Evolutionary conservation across 1,140 invertebrate species (phyloP).

Genomic region (Drosophila sulfurigaster): DNA sequence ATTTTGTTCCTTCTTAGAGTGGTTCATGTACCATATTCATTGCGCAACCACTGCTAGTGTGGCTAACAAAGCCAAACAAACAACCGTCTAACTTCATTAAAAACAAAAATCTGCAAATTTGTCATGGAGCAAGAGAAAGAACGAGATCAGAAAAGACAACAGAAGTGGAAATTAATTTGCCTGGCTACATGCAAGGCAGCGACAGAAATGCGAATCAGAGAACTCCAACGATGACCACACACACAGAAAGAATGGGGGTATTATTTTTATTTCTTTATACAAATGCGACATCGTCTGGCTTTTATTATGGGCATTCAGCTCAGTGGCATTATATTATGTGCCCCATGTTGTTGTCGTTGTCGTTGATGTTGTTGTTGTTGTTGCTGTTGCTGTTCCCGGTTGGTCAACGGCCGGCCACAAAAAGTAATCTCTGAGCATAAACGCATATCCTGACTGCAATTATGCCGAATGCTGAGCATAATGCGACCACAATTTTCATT

Average conservation of each 20-base stretch:
- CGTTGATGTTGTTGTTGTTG: constrained; percentile 18
- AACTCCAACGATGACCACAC: constrained; percentile 17
- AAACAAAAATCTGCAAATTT: constrained; percentile 24
- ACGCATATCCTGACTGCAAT: constrained; percentile 81
- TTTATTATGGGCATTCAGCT: constrained; percentile 69
- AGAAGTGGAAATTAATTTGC: constrained; percentile 71
- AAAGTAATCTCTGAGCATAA: constrained; percentile 82
- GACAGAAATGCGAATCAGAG: constrained; percentile 38
- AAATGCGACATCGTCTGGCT: constrained; percentile 74
- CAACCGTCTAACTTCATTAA: constrained; percentile 18
- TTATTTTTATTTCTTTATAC: constrained; percentile 81
- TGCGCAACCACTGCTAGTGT: constrained; percentile 13
- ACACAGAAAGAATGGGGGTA: constrained; percentile 45
- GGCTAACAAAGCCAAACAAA: neutral
- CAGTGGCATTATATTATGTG: constrained; percentile 37
- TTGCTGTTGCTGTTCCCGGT: constrained; percentile 31
- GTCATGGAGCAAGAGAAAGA: constrained; percentile 19
- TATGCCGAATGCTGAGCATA: constrained; percentile 79
- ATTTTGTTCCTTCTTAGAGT: constrained; percentile 3
- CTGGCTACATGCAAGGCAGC: constrained; percentile 26
- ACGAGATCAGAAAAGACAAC: neutral
- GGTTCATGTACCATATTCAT: constrained; percentile 26
- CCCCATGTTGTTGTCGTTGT: constrained; percentile 23
- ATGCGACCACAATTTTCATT: constrained; percentile 80
- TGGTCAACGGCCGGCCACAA: constrained; percentile 76